Evolutionary conservation across 2,888 invertebrate genomes (phyloP), one percentile per base, ranked within the genome.

Genomic region (Anorthoa munda): DNA sequence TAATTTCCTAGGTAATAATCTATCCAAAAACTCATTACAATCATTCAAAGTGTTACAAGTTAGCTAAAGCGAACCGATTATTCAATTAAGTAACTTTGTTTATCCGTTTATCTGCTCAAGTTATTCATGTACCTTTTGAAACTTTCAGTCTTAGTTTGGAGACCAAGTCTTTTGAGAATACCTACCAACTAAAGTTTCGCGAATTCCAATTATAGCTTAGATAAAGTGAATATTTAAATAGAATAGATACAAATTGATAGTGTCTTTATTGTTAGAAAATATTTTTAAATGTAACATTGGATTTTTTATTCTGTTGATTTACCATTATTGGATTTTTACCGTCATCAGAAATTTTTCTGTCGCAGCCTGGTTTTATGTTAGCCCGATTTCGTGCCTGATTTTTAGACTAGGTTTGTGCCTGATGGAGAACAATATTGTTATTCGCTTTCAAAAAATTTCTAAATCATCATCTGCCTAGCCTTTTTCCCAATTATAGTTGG

Each of bases 61-160:
- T 2, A 26, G 51, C 21, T 66, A 53, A 66, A 75, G 39, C 59
- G 63, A 48, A 79, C 72, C 79, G 48, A 61, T 83, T 79, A 79
- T 61, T 79, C 56, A 80, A 80, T 79, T 68, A 68, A 18, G 17
- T 61, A 79, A 72, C 65, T 79, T 83, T 68, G 83, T 79, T 78
- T 83, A 83, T 72, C 66, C 56, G 53, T 60, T 78, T 64, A 64
- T 59, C 58, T 55, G n/a, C 21, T 12, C 2, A 55, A 77, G 48
- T 82, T 70, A 63, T 70, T 63, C 50, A 82, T 82, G 51, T 82
- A 82, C 39, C 82, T 61, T 71, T 79, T 79, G 55, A 58, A 80
- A 79, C 53, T 81, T 71, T 58, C 56, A 26, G 64, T 31, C 45
- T 60, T 31, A 53, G 59, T 66, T 59, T 15, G 48, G 15, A 21